Base-by-base conservation (phyloP, 2,888 invertebrate genomes). In the Epinotia bilunana region DNA sequence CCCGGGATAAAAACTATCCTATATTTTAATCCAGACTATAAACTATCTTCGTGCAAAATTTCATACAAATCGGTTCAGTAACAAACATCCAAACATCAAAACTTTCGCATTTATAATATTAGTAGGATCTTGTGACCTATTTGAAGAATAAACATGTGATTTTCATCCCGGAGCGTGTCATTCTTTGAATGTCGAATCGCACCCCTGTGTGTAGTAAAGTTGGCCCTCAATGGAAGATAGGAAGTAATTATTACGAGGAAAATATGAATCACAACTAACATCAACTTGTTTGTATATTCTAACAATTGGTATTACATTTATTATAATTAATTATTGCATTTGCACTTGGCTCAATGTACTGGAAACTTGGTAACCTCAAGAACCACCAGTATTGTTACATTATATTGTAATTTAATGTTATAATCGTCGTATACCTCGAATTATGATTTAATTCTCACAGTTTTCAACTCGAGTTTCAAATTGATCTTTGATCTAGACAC, bases 191-290 rank as follows among this genome's bases (percentile, higher is more conserved):
- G 49, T 49, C 49, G 5, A 49, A 53, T 53, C 16, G 49, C 49
- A n/a, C 16, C 53, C 53, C 2, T n/a, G 6, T 0, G 7, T n/a
- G 53, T 53, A n/a, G 1, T n/a, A 49, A 39, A 53, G 46, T 46
- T 53, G n/a, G n/a, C 53, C 53, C 13, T n/a, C 53, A 53, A 53
- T 53, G n/a, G 13, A 53, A 53, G 12, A 53, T 11, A 65, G 64
- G 64, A 64, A 64, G 49, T 63, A 63, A 64, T 16, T 23, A 11
- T 53, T 55, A 33, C 11, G 18, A 28, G 65, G 53, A 65, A 65
- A 65, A 65, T 7, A 23, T 65, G 65, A 53, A n/a, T 65, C 65
- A 65, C 3, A 18, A 28, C 0, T 6, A 65, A 49, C 63, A 49
- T n/a, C 65, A 33, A 33, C 33, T 12, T 55, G 12, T 9, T 65